Base-by-base conservation (phyloP, 2,797 vertebrate genomes). In the Centroberyx gerrardi region DNA sequence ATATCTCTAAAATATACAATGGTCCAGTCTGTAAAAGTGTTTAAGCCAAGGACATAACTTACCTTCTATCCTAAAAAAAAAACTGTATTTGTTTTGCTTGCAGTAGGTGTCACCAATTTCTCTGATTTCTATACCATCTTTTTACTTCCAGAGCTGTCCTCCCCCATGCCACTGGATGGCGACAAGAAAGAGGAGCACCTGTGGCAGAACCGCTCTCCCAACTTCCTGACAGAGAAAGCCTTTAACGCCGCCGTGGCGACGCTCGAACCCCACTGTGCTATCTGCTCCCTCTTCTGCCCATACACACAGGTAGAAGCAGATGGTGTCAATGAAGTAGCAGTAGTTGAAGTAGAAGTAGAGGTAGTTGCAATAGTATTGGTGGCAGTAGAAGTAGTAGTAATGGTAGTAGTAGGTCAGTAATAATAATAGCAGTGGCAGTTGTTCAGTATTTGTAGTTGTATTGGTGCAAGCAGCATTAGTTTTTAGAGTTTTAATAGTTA, bases 221-320 rank as follows among this genome's bases (percentile, higher is more conserved):
- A 96, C 93, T 98, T 99, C 85, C 84, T 95, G 77, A 94, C 97
- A 0, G 98, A 99, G 88, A 95, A 96, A 38, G 96, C 94, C 78
- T 97, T 97, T 91, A 99, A 99, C 0, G 94, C 95, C 0, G 96
- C 95, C 0, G 96, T 97, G 18, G 96, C 97, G 0, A 93, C 93
- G 7, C 93, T 96, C 0, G 93, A 97, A 76, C 98, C 98, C 0
- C 94, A 96, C 93, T 99, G 98, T 36, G 97, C 98, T 59, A 85
- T 99, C 84, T 99, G 98, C 49, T 96, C 95, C 1, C 95, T 99
- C 44, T 99, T 99, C 89, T 97, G 96, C 78, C 96, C 97, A 0
- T 99, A 97, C n/a, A 92, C 92, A 29, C 96, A 96, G 97, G 44
- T 40, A 12, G 13, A 22, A 8, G 13, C 0, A 49, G 1, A 17